These are phyloP conservation scores for Pachycephala philippinensis DNA, from an alignment of 2,113 vertebrate genomes.

Conservation along the genomic window DNA sequence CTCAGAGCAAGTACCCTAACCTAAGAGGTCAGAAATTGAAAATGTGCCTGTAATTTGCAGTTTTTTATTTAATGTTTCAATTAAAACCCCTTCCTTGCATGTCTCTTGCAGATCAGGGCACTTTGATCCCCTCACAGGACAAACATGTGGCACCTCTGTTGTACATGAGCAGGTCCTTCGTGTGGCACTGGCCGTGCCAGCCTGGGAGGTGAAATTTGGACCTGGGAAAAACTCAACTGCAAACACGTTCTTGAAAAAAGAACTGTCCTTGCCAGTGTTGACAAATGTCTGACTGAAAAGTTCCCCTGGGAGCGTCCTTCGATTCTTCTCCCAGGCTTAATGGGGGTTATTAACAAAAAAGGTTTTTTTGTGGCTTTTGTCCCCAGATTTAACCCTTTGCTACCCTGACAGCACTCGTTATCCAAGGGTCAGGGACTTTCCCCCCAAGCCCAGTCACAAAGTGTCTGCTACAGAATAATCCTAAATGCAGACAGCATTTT, in stretches of 20 bases:
- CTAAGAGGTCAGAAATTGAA: conserved; percentile 45
- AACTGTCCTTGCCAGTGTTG: background rate
- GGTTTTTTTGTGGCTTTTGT: background rate
- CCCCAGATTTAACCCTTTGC: background rate
- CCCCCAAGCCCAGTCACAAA: background rate
- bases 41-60: background rate
- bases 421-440: background rate
- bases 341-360: background rate
- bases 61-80: conserved; percentile 48
- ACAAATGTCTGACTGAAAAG: background rate
- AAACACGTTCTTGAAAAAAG: background rate
- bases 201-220: background rate
- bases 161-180: background rate
- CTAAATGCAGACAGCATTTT: background rate
- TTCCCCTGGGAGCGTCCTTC: background rate
- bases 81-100: background rate
- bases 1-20: conserved; percentile 12
- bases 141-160: background rate
- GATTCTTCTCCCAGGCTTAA: background rate
- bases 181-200: accelerated
- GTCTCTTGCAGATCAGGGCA: background rate
- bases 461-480: background rate
- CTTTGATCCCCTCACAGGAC: background rate
- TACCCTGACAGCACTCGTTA: background rate
- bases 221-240: background rate